Conservation (phyloP, 1,140 invertebrate species). For the Hypsibius dujardini region DNA sequence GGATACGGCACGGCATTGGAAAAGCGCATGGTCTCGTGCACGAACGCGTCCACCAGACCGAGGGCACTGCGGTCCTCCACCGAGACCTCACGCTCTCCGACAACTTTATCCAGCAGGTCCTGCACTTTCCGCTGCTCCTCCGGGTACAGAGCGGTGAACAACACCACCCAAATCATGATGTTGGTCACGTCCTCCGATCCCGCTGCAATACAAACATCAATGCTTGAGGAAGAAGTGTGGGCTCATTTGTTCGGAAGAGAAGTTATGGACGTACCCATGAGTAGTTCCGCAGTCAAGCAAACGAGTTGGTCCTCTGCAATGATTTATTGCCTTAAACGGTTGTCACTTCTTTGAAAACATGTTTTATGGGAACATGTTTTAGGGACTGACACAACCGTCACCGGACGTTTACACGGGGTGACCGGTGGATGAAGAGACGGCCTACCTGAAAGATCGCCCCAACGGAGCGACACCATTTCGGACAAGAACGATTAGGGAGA, state of each 20-base stretch:
- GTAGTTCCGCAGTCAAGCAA: too few species aligned
- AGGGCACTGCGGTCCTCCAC: not conserved
- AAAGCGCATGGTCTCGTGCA: not conserved
- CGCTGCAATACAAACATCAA: not conserved
- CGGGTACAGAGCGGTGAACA: not conserved
- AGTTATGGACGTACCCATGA: too few species aligned
- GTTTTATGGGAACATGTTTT: too few species aligned
- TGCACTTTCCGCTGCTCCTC: not conserved
- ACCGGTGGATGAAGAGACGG: too few species aligned
- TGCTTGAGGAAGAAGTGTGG: not conserved
- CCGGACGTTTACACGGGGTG: too few species aligned
- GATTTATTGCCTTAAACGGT: too few species aligned
- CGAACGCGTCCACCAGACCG: not conserved
- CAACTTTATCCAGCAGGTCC: not conserved
- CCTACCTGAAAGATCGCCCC: too few species aligned
- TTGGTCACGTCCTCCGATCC: not conserved
- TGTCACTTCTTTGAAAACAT: too few species aligned
- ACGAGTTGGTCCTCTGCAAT: too few species aligned
- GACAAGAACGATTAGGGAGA: too few species aligned
- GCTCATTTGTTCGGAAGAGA: not conserved
- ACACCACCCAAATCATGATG: not conserved
- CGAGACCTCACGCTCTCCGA: not conserved
- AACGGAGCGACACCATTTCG: too few species aligned
- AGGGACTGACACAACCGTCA: too few species aligned
- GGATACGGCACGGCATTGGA: not conserved